Conservation (phyloP, 1,140 invertebrate genomes). For the Sitophilus oryzae region DNA sequence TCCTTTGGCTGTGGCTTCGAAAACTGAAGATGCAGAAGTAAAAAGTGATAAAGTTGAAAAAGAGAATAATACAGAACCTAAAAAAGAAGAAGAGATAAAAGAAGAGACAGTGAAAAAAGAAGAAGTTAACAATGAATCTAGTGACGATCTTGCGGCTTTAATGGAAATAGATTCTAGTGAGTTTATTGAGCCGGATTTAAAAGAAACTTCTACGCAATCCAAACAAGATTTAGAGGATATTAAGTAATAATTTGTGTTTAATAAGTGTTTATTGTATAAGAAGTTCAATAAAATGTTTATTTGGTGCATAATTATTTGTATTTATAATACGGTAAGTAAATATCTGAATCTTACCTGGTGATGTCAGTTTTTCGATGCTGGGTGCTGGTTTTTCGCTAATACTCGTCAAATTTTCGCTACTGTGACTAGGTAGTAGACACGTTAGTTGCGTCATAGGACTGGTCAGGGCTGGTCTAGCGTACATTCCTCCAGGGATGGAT, state of each 20-base stretch:
- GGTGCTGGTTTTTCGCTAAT: neutral
- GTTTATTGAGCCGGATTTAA: slow-evolving; percentile 13
- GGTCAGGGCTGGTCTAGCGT: slow-evolving; percentile 50
- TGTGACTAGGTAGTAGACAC: slow-evolving; percentile 52
- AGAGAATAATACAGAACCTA: neutral
- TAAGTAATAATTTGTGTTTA: no score
- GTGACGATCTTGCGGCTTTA: slow-evolving; percentile 4
- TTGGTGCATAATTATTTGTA: neutral
- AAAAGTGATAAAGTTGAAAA: neutral
- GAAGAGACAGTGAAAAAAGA: neutral
- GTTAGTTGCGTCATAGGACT: slow-evolving; percentile 72
- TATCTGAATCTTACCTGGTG: slow-evolving; percentile 17
- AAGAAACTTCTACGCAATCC: slow-evolving; percentile 1
- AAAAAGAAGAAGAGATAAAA: neutral
- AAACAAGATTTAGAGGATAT: no score
- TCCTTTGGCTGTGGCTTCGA: neutral
- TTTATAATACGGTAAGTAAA: neutral
- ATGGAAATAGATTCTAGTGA: slow-evolving; percentile 16
- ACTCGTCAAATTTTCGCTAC: slow-evolving; percentile 20
- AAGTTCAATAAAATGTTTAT: no score
- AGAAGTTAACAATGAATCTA: neutral
- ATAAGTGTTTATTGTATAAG: no score
- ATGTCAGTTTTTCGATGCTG: slow-evolving; percentile 10
- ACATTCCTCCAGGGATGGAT: slow-evolving; percentile 51
- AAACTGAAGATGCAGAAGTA: neutral